Conservation (phyloP, 2,113 vertebrate genomes). For the Campylorhamphus procurvoides region DNA sequence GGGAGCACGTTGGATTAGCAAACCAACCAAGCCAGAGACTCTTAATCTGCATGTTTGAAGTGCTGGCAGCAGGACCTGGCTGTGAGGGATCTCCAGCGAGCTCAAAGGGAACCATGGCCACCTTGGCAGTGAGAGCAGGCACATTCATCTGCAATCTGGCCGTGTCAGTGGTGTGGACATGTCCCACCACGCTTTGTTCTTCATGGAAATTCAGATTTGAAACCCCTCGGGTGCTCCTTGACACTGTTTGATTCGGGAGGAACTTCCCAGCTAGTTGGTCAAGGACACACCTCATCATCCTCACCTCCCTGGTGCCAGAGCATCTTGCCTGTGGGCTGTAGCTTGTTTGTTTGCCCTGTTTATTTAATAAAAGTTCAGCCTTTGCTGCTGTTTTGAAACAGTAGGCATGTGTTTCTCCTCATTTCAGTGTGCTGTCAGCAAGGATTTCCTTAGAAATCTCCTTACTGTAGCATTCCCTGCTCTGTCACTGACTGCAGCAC, state of each 20-base stretch:
- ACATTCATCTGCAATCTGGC: fast-evolving
- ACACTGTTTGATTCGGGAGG: background rate
- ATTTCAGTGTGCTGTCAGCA: conserved; percentile 15
- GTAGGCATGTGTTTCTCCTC: conserved; percentile 50
- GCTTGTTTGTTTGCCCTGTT: background rate
- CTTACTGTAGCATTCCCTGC: background rate
- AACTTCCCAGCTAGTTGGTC: background rate
- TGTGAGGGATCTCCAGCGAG: background rate
- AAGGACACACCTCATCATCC: conserved; percentile 35
- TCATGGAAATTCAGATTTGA: background rate
- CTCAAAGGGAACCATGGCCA: background rate
- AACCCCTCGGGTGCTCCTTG: background rate
- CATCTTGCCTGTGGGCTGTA: conserved; percentile 23
- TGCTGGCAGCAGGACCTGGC: background rate
- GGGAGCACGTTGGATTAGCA: background rate
- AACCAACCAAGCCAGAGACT: background rate
- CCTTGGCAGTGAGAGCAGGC: background rate
- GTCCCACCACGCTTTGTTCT: background rate
- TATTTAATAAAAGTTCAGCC: conserved; percentile 11
- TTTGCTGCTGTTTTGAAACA: conserved; percentile 1
- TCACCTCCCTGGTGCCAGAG: conserved; percentile 29
- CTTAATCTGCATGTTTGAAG: background rate
- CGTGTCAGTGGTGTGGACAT: fast-evolving
- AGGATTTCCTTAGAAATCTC: background rate
- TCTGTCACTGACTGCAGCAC: background rate